Percentiles rank a stretch among this genome's conserved stretches.
These are phyloP conservation scores for Panagrolaimus sp. DNA, from an alignment of 1,140 invertebrate genomes.

Conservation along the genomic window DNA sequence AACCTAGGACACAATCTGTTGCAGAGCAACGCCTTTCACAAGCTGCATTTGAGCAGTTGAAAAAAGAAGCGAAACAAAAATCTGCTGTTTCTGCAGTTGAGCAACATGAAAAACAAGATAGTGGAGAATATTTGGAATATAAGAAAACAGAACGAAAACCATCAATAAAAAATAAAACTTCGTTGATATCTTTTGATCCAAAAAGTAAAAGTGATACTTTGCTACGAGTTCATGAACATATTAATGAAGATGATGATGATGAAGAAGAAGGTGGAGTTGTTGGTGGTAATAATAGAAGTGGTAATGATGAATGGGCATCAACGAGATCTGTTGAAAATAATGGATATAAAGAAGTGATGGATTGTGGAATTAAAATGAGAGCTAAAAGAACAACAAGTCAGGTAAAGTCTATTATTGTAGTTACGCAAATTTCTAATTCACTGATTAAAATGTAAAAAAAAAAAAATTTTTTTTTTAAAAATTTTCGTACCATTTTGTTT, in stretches of 20 bases:
- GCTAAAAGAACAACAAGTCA: constrained; percentile 2
- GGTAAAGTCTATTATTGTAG: not conserved
- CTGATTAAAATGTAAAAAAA: no score
- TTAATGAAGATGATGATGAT: not conserved
- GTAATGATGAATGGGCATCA: not conserved
- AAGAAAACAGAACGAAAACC: not conserved
- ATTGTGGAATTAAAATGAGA: constrained; percentile 7
- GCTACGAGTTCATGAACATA: not conserved
- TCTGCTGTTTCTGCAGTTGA: not conserved
- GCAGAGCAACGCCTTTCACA: not conserved
- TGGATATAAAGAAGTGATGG: constrained; percentile 10
- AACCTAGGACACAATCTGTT: not conserved
- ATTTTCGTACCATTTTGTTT: no score
- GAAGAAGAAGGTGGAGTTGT: not conserved
- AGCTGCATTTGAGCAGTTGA: constrained; percentile 6
- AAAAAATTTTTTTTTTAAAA: no score
- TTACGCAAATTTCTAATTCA: no score
- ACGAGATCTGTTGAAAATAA: not conserved
- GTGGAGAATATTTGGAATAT: constrained; percentile 10
- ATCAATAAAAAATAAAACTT: not conserved
- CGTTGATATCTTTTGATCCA: not conserved
- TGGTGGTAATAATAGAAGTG: not conserved
- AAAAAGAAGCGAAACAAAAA: not conserved
- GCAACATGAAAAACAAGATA: not conserved
- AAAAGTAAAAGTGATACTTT: not conserved